Conservation (phyloP, 2,888 invertebrate species). For the Neoaliturus tenellus region DNA sequence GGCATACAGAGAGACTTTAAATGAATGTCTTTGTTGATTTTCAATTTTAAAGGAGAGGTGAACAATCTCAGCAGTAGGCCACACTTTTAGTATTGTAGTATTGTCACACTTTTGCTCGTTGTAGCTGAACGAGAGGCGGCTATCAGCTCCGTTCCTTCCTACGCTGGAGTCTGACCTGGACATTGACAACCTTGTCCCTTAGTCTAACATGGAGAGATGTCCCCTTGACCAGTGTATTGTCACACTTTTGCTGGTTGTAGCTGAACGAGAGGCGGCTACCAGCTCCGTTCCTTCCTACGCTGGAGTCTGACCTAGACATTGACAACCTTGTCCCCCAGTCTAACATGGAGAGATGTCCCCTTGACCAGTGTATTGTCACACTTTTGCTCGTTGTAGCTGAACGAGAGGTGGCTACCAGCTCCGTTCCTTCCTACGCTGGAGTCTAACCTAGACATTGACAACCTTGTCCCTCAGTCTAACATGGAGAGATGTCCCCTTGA, state of each 20-base stretch:
- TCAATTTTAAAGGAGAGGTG: too few relatives aligned
- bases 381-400: too few relatives aligned
- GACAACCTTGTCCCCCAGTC: slow-evolving; percentile 88
- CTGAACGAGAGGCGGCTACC: slow-evolving; percentile 82
- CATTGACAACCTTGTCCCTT: slow-evolving; percentile 85
- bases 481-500: too few relatives aligned
- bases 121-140: slow-evolving; percentile 82
- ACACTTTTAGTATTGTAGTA: too few relatives aligned
- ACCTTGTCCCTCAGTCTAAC: too few relatives aligned
- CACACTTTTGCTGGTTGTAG: slow-evolving; percentile 71
- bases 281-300: slow-evolving; percentile 81
- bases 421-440: slow-evolving; percentile 74
- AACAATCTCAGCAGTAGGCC: too few relatives aligned
- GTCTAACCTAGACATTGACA: slow-evolving; percentile 78
- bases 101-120: too few relatives aligned
- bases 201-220: slow-evolving; percentile 86
- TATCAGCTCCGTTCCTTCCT: slow-evolving; percentile 83
- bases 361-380: too few relatives aligned
- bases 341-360: slow-evolving; percentile 84
- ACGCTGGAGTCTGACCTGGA: slow-evolving; percentile 76
- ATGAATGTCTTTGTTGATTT: too few relatives aligned
- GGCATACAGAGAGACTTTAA: too few relatives aligned
- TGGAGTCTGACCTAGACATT: slow-evolving; percentile 77
- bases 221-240: too few relatives aligned
- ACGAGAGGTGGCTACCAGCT: too few relatives aligned